Percentiles rank a stretch among this genome's conserved stretches.
phyloP scores from a whole-genome alignment of 2,888 invertebrate genomes.

The Euplexia lucipara region DNA sequence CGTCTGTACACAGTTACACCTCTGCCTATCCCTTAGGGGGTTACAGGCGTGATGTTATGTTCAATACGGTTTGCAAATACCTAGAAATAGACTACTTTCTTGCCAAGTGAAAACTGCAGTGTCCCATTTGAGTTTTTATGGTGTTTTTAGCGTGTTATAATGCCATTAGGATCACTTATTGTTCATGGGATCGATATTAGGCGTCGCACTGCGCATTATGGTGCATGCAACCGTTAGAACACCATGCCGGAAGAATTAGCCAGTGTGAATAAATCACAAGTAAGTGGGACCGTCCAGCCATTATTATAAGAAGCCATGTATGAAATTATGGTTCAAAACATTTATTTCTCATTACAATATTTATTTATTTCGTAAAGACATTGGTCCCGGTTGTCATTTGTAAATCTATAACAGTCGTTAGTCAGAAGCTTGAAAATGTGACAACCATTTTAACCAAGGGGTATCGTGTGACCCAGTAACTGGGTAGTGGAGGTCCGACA shows the following conservation, averaged over 20 bases:
- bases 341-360: too few relatives aligned
- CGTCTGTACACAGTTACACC: too few relatives aligned
- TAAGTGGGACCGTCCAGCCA: neutral
- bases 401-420: too few relatives aligned
- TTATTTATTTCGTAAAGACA: too few relatives aligned
- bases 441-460: too few relatives aligned
- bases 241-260: slow-evolving; percentile 43
- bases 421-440: too few relatives aligned
- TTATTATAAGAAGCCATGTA: neutral
- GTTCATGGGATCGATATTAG: slow-evolving; percentile 61
- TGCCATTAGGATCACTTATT: slow-evolving; percentile 59
- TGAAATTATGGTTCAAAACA: neutral
- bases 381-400: too few relatives aligned
- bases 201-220: slow-evolving; percentile 68
- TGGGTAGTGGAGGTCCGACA: too few relatives aligned
- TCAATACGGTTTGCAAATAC: too few relatives aligned
- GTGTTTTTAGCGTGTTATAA: slow-evolving; percentile 60
- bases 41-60: too few relatives aligned
- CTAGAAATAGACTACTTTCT: neutral
- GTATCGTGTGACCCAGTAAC: too few relatives aligned
- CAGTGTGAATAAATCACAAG: slow-evolving; percentile 21
- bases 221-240: slow-evolving; percentile 34
- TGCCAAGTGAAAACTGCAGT: slow-evolving; percentile 55
- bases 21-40: too few relatives aligned
- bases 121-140: slow-evolving; percentile 45